Conservation (phyloP, 30 jellyfish, hydroid and myxozoan species). For the Catostylus mosaicus region DNA sequence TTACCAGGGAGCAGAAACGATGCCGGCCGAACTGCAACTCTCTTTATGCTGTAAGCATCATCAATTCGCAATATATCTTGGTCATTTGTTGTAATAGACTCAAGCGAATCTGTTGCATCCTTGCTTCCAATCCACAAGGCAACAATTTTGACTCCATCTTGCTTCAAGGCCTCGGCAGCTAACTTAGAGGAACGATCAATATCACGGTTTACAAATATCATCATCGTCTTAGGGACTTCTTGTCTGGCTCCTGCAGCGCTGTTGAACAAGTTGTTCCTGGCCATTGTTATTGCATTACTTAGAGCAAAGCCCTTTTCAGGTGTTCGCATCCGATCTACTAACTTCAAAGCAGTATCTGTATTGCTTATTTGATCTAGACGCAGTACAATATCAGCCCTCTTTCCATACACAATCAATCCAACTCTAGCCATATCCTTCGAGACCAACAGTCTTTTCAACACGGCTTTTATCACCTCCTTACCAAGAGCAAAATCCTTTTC, state of each 20-base stretch:
- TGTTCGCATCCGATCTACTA: background rate
- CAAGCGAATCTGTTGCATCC: constrained; percentile 1
- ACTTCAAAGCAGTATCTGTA: background rate
- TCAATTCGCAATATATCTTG: background rate
- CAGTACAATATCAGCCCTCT: constrained; percentile 5
- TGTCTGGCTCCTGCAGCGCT: constrained; percentile 45
- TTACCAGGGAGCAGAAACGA: constrained; percentile 2
- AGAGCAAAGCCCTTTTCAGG: constrained; percentile 19
- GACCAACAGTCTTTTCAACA: background rate
- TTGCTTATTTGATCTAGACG: background rate
- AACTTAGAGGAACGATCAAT: background rate
- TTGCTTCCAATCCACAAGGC: constrained; percentile 30
- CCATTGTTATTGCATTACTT: constrained; percentile 49
- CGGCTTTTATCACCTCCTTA: background rate
- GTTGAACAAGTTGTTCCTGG: constrained; percentile 31
- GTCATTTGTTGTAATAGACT: constrained; percentile 2
- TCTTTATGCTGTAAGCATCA: background rate
- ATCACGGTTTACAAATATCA: constrained; percentile 39
- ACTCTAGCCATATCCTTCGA: background rate
- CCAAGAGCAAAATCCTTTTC: background rate
- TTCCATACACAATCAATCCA: constrained; percentile 27
- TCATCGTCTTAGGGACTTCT: constrained; percentile 44
- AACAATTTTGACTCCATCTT: constrained; percentile 22
- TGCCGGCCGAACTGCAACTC: background rate
- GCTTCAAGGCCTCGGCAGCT: constrained; percentile 21